Evolutionary conservation across 2,888 invertebrate species (phyloP).

Genomic region (Scaptomyza caliginosa): DNA sequence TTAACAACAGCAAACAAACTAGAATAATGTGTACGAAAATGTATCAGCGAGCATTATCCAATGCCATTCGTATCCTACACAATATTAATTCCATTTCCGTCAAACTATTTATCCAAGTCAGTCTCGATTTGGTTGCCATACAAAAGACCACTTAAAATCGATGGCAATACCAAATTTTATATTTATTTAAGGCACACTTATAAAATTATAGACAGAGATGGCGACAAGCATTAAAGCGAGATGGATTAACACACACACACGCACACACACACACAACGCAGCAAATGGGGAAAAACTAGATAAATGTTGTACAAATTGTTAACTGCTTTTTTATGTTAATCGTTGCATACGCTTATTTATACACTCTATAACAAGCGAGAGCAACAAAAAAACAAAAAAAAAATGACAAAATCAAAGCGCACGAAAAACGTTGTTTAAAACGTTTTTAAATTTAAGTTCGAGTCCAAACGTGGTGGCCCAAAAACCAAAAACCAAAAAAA

Average conservation of each 20-base stretch:
- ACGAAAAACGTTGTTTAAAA: slow-evolving; percentile 34
- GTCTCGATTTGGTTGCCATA: slow-evolving; percentile 55
- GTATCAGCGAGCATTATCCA: slow-evolving; percentile 1
- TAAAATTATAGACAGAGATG: slow-evolving; percentile 16
- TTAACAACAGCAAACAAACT: neutral
- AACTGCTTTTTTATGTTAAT: slow-evolving; percentile 79
- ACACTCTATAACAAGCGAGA: slow-evolving; percentile 33
- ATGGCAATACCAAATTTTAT: slow-evolving; percentile 35
- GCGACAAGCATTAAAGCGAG: neutral
- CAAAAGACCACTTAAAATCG: slow-evolving; percentile 70
- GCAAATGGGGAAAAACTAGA: slow-evolving; percentile 69
- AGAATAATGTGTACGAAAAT: neutral
- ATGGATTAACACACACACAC: no score
- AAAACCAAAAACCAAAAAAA: no score
- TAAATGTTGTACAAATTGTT: slow-evolving; percentile 79
- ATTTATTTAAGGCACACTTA: slow-evolving; percentile 48
- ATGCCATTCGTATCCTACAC: slow-evolving; percentile 51
- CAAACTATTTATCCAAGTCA: slow-evolving; percentile 25
- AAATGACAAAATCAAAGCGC: slow-evolving; percentile 70
- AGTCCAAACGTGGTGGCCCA: slow-evolving; percentile 33
- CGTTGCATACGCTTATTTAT: slow-evolving; percentile 53
- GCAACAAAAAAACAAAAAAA: slow-evolving; percentile 28
- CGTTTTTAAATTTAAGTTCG: slow-evolving; percentile 34
- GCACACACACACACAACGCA: no score
- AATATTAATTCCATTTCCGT: slow-evolving; percentile 8